Conservation (phyloP, 1,140 invertebrate species). For the Anagrus nilaparvatae region DNA sequence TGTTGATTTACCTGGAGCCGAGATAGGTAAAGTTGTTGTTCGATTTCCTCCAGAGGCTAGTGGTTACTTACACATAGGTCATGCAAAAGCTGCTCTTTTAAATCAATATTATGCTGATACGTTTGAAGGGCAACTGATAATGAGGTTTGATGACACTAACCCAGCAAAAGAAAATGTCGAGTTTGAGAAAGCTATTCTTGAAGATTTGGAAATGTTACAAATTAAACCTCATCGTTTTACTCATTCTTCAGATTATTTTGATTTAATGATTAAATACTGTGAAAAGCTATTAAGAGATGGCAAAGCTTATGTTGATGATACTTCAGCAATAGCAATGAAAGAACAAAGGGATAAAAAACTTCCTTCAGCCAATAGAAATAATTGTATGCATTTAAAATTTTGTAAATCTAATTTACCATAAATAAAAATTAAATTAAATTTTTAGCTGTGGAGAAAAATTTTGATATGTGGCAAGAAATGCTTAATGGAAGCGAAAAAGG, state of each 20-base stretch:
- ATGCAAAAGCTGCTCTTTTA: constrained; percentile 96
- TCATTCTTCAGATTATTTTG: constrained; percentile 96
- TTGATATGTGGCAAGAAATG: constrained; percentile 94
- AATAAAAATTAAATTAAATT: constrained; percentile 17
- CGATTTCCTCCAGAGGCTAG: constrained; percentile 95
- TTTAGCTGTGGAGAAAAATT: constrained; percentile 76
- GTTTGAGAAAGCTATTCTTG: constrained; percentile 95
- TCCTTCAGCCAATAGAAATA: constrained; percentile 79
- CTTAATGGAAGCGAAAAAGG: constrained; percentile 69
- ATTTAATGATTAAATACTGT: constrained; percentile 79
- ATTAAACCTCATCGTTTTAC: constrained; percentile 90
- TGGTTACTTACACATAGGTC: constrained; percentile 94
- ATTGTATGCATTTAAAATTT: constrained; percentile 48
- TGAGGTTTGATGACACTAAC: constrained; percentile 99
- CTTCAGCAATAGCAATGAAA: constrained; percentile 90
- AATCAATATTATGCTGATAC: constrained; percentile 95
- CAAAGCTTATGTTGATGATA: constrained; percentile 95
- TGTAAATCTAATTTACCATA: constrained; percentile 5
- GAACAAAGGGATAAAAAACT: constrained; percentile 80
- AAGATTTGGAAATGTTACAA: constrained; percentile 85
- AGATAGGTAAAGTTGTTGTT: constrained; percentile 90
- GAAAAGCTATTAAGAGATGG: constrained; percentile 78
- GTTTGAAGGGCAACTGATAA: constrained; percentile 91
- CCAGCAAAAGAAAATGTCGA: constrained; percentile 98
- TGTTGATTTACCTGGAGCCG: constrained; percentile 89